These are phyloP conservation scores for Eilema griseolum DNA, from an alignment of 2,888 invertebrate genomes.

Conservation along the genomic window DNA sequence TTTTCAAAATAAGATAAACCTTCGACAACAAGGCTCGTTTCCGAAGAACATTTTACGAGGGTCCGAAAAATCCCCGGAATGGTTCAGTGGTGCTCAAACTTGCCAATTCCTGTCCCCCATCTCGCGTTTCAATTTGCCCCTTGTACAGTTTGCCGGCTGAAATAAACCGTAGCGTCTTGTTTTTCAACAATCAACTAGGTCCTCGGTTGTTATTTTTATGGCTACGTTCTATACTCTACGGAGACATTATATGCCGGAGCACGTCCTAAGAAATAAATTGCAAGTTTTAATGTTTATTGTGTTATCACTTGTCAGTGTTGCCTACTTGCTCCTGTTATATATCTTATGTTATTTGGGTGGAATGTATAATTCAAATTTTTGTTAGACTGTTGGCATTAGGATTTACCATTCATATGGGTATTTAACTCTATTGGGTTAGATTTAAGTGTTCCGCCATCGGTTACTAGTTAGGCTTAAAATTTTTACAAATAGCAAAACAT, in stretches of 20 bases:
- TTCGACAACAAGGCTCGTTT: constrained; percentile 58
- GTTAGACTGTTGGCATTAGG: too few relatives aligned
- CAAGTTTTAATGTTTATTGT: constrained; percentile 36
- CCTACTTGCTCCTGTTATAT: background rate
- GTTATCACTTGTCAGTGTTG: constrained; percentile 21
- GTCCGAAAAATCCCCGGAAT: constrained; percentile 74
- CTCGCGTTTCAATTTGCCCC: constrained; percentile 78
- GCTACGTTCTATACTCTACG: constrained; percentile 52
- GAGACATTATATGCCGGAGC: constrained; percentile 46
- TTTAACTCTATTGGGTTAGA: too few relatives aligned
- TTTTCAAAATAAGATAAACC: constrained; percentile 74
- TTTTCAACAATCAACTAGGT: constrained; percentile 61
- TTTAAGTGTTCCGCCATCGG: too few relatives aligned
- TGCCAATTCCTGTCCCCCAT: constrained; percentile 66
- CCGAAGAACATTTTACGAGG: constrained; percentile 75
- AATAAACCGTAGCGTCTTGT: constrained; percentile 72
- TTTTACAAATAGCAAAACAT: too few relatives aligned
- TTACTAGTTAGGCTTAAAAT: too few relatives aligned
- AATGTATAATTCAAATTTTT: background rate
- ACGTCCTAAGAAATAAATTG: constrained; percentile 38
- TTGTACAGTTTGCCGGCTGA: constrained; percentile 62
- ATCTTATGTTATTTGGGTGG: background rate
- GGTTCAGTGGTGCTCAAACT: constrained; percentile 66
- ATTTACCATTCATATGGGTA: too few relatives aligned
- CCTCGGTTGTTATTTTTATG: constrained; percentile 67